Evolutionary conservation across 2,113 vertebrate species (phyloP), one percentile per base, ranked within the genome.

Genomic region (Saccopteryx bilineata): DNA sequence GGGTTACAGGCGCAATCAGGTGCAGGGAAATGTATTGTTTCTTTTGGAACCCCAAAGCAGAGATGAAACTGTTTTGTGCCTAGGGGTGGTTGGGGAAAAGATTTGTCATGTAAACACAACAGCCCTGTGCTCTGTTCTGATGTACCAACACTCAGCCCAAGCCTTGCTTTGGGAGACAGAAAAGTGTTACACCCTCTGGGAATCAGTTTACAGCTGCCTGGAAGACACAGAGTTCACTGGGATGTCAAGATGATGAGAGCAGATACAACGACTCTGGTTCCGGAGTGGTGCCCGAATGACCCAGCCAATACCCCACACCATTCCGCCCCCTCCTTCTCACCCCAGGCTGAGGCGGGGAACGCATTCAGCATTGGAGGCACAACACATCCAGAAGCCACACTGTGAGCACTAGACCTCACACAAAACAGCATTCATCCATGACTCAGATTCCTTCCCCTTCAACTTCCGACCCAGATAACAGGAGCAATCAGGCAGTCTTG

Each of bases 381-480:
- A 46, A 78, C 7, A 28, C 39, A 63, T n/a, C 63, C 21, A 60
- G 63, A 86, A 83, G 60, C 31, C 23, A 19, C 28, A 82, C 24
- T 17, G 1, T 12, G 15, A 63, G 26, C 31, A 13, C 50, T 13
- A 21, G 71, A 33, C 3, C 17, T 56, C 21, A 75, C 89, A 50
- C 23, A 19, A 58, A 78, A 50, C 48, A 66, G 23, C 63, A 60
- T 24, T 88, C 54, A 71, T 12, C 75, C 19, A 8, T 89, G 91
- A 84, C 69, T 95, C 60, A 83, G 65, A 58, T 24, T 71, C 63
- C 80, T 74, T 60, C 31, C 26, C 15, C 86, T 72, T 31, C 86
- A 85, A 33, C n/a, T 86, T 66, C 79, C 80, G 79, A 76, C 87
- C 80, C 87, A 94, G 84, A 90, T 23, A 69, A 60, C 31, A 46